phyloP scores from a whole-genome alignment of 2,888 invertebrate genomes.

The Darwinula stevensoni region DNA sequence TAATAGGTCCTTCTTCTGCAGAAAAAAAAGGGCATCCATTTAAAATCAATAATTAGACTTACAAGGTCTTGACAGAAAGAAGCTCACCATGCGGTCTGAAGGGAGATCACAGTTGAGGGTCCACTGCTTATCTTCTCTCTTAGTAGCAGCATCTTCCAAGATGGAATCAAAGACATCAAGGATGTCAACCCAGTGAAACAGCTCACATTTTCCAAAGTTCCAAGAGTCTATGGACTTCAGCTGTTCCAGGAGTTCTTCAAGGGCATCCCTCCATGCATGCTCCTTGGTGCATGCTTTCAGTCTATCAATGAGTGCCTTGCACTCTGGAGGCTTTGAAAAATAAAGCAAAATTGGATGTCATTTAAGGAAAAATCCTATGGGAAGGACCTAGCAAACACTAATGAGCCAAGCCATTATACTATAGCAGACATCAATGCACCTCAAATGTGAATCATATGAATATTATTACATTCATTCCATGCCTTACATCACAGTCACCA shows the following conservation, averaged over 20 bases:
- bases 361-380: too few relatives aligned
- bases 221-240: conserved; percentile 41
- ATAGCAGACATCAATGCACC: too few relatives aligned
- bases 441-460: too few relatives aligned
- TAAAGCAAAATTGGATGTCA: too few relatives aligned
- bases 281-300: conserved; percentile 24
- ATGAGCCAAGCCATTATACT: too few relatives aligned
- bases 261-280: too few relatives aligned
- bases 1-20: conserved; percentile 34
- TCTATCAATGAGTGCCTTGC: conserved; percentile 22
- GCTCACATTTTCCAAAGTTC: conserved; percentile 60
- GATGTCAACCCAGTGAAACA: conserved; percentile 59
- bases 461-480: too few relatives aligned
- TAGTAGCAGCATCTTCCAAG: conserved; percentile 36
- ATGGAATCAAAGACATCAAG: conserved; percentile 42
- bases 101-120: conserved; percentile 38
- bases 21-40: conserved; percentile 7
- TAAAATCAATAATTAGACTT: too few relatives aligned
- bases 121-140: conserved; percentile 29
- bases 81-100: conserved; percentile 25
- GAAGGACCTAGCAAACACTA: too few relatives aligned
- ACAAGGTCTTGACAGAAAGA: too few relatives aligned
- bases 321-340: conserved; percentile 42
- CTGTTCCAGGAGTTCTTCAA: conserved; percentile 33
- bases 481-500: too few relatives aligned